Evolutionary conservation across 2,797 vertebrate genomes (phyloP).

Genomic region (Selene dorsalis): DNA sequence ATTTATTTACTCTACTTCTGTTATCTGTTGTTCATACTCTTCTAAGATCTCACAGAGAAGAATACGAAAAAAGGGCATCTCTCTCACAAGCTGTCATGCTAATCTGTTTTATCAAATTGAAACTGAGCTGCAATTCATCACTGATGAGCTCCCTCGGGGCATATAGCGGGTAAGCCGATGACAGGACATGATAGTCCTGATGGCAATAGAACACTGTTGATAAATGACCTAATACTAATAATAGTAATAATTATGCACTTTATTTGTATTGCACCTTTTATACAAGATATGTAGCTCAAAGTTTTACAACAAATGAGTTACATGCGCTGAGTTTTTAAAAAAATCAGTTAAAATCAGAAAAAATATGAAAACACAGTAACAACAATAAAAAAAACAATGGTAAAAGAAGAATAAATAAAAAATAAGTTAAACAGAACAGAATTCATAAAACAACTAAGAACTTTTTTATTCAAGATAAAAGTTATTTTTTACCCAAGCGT

Average conservation of each 20-base stretch:
- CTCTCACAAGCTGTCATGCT: slow-evolving; percentile 42
- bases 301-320: neutral
- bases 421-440: neutral
- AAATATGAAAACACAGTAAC: neutral
- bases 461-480: neutral
- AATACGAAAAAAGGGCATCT: slow-evolving; percentile 47
- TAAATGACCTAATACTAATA: slow-evolving; percentile 24
- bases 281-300: neutral
- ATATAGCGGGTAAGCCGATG: slow-evolving; percentile 28
- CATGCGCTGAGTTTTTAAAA: no score
- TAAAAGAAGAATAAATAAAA: neutral
- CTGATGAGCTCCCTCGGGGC: slow-evolving; percentile 25
- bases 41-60: slow-evolving; percentile 3
- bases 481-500: neutral
- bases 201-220: slow-evolving; percentile 30
- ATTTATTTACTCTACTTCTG: slow-evolving; percentile 26
- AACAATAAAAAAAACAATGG: neutral
- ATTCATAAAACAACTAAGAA: neutral
- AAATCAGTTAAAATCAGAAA: neutral
- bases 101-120: slow-evolving; percentile 53
- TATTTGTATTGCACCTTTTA: no score
- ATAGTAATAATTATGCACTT: neutral
- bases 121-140: slow-evolving; percentile 37
- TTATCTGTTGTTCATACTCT: slow-evolving; percentile 45
- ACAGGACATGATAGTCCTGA: slow-evolving; percentile 24